Evolutionary conservation across 2,888 invertebrate genomes (phyloP).

Genomic region (Drosophila flavopinicola): DNA sequence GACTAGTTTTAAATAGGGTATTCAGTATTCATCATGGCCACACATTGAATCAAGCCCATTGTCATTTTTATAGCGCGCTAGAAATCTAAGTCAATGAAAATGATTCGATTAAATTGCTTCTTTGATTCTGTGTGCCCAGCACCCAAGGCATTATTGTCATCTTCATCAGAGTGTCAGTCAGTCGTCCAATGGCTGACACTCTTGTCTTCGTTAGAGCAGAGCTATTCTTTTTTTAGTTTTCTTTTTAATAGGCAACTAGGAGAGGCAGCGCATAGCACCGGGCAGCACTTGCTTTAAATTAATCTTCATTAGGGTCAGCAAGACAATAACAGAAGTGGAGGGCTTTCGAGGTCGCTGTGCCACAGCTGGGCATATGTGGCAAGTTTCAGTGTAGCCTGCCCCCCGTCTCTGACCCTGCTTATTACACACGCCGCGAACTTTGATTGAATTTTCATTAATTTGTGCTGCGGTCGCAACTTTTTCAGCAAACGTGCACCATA

Average conservation of each 20-base stretch:
- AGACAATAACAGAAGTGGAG: constrained; percentile 40
- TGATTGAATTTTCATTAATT: constrained; percentile 76
- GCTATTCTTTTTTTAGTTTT: constrained; percentile 18
- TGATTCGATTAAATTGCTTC: constrained; percentile 57
- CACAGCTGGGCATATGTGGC: constrained; percentile 42
- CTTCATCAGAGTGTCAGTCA: constrained; percentile 22
- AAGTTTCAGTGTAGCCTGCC: constrained; percentile 15
- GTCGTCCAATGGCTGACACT: not conserved
- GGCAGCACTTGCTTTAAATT: constrained; percentile 67
- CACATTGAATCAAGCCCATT: constrained; percentile 2
- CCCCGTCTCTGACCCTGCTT: not conserved
- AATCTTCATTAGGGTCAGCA: constrained; percentile 75
- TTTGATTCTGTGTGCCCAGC: constrained; percentile 17
- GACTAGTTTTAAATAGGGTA: constrained; percentile 10
- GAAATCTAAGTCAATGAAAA: constrained; percentile 52
- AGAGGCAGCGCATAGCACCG: constrained; percentile 12
- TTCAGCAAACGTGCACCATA: constrained; percentile 51
- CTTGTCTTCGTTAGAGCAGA: constrained; percentile 20
- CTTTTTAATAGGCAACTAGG: constrained; percentile 19
- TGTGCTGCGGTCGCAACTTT: constrained; percentile 66
- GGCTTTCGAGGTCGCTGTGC: constrained; percentile 32
- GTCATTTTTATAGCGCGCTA: constrained; percentile 22
- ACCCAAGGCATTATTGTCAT: constrained; percentile 33
- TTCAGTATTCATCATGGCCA: constrained; percentile 6
- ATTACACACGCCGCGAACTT: constrained; percentile 45